Conservation (phyloP, 2,113 vertebrate species). For the Eulemur rufifrons region DNA sequence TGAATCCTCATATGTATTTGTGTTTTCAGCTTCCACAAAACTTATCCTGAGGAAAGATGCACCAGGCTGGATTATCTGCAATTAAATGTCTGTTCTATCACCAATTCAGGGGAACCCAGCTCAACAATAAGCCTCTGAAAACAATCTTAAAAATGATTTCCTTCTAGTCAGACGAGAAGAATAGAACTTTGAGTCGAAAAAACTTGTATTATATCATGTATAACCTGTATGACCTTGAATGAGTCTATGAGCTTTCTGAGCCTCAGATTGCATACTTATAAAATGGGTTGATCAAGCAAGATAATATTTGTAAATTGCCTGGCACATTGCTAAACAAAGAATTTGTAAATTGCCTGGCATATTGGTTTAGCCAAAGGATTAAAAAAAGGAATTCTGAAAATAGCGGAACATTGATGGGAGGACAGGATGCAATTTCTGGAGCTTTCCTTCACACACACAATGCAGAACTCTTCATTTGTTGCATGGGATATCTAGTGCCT, state of each 20-base stretch:
- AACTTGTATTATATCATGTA: not conserved
- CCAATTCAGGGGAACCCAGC: not conserved
- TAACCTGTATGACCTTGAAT: not conserved
- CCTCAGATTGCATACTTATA: not conserved
- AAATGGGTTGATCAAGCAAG: not conserved
- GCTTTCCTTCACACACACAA: not conserved
- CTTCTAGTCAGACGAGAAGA: not conserved
- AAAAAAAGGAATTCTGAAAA: not conserved
- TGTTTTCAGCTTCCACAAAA: conserved; percentile 1
- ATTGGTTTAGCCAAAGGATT: not conserved
- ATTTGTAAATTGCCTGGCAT: not conserved
- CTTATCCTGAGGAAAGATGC: not conserved
- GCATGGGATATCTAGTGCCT: not conserved
- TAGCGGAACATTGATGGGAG: not conserved
- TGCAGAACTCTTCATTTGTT: not conserved
- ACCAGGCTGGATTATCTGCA: not conserved
- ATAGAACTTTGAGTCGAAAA: not conserved
- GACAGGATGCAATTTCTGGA: not conserved
- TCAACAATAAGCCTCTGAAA: not conserved
- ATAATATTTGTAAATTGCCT: not conserved
- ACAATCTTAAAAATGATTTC: not conserved
- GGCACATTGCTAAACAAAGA: not conserved
- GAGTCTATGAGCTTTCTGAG: not conserved
- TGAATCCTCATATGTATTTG: not conserved
- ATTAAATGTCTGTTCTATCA: not conserved